Evolutionary conservation across 2,888 invertebrate species (phyloP), one percentile per base, ranked within the genome.

Genomic region (Eledona agricola): DNA sequence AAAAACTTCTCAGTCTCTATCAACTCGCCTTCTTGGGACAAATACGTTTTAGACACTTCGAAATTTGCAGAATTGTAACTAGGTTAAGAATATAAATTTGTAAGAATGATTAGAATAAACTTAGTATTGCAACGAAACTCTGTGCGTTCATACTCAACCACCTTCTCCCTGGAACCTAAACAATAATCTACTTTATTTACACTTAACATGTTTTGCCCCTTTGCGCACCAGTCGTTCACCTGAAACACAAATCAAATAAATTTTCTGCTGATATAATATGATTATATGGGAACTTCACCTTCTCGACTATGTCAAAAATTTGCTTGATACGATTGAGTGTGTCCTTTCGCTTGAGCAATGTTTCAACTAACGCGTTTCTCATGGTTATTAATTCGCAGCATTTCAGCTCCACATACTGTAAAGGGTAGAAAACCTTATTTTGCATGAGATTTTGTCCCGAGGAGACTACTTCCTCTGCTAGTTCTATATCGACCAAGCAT

Each of bases 331-430:
- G 91, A 37, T 84, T 81, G 49, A 97, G 80, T 55, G 89, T 84
- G 64, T 89, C 84, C 59, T 90, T 81, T 60, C 96, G 81, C 74
- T 84, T 86, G 43, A 82, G 80, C 66, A 89, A 79, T 64, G 89
- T 84, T 64, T 90, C 87, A 40, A 85, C 80, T 57, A 96, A 86
- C 63, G 94, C 85, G 42, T 89, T 87, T 72, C 90, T 90, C 73
- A 96, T 90, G 67, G 95, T 83, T 68, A 90, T 86, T 53, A 98
- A 78, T 78, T 98, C 97, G 63, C 90, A 89, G 76, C 96, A 96
- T 79, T 97, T 96, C 25, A 97, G 96, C 71, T 93, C 89, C 25
- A 97, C 90, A 66, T 93, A 91, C 77, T 96, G 96, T 59, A 90
- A 83, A 19, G 93, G 90, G 68, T 93, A 88, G 55, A 87, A 93